Conservation (phyloP, 2,888 invertebrate species). For the Hypsopygia costalis region DNA sequence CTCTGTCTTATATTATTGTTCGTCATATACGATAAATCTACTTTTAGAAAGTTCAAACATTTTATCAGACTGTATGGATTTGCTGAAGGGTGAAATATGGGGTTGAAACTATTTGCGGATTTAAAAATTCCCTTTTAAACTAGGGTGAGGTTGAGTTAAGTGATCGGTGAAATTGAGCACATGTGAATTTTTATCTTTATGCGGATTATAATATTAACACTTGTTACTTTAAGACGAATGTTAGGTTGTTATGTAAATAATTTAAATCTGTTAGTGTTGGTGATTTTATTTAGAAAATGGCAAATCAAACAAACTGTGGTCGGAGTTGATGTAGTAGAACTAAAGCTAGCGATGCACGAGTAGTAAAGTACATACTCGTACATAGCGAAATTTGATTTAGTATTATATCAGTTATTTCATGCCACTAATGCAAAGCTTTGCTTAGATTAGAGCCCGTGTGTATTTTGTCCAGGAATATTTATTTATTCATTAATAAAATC, state of each 20-base stretch:
- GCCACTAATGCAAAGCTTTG: too few relatives aligned
- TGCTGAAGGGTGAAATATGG: constrained; percentile 67
- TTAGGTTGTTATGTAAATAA: neutral
- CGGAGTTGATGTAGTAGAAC: too few relatives aligned
- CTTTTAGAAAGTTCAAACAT: constrained; percentile 54
- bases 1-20: constrained; percentile 25
- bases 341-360: too few relatives aligned
- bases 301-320: too few relatives aligned
- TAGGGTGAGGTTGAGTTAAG: constrained; percentile 32
- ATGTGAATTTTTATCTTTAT: constrained; percentile 25
- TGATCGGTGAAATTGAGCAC: constrained; percentile 30
- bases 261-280: too few relatives aligned
- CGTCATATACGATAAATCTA: constrained; percentile 42
- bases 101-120: constrained; percentile 55
- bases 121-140: constrained; percentile 55
- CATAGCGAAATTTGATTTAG: too few relatives aligned
- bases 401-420: too few relatives aligned
- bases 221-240: constrained; percentile 16
- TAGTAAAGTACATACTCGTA: too few relatives aligned
- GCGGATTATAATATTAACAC: constrained; percentile 28
- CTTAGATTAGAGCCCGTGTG: too few relatives aligned
- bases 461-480: too few relatives aligned
- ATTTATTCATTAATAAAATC: too few relatives aligned
- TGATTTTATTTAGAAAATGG: too few relatives aligned
- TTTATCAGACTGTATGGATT: constrained; percentile 37